Evolutionary conservation across 2,113 vertebrate species (phyloP), one percentile per base, ranked within the genome.

Genomic region (Thryonomys swinderianus): DNA sequence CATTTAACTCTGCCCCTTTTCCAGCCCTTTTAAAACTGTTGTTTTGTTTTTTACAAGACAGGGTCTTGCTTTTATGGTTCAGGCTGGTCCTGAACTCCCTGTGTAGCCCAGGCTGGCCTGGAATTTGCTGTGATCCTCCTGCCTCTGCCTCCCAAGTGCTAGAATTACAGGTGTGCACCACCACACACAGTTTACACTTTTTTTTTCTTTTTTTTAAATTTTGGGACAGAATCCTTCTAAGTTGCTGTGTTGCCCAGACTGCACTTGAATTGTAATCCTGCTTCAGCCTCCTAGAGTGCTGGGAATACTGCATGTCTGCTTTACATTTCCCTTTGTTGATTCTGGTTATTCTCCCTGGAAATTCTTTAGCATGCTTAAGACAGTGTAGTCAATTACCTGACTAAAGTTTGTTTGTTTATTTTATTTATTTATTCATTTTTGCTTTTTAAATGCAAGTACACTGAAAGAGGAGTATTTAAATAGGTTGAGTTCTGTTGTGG

Each of bases 391-490:
- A 73, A 48, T 93, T 37, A 51, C 9, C 59, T 71, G 20, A 55
- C 55, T 90, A 48, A 74, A 55, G 27, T 14, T 84, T 30, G 82
- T 95, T 78, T 53, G 30, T 81, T 82, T 66, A n/a, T n/a, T n/a
- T n/a, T n/a, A n/a, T n/a, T n/a, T n/a, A n/a, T n/a, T n/a, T n/a
- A n/a, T n/a, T n/a, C n/a, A n/a, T 34, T 85, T 95, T 78, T 53
- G 16, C 74, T 82, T 66, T 83, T 48, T 85, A 88, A 85, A 17
- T 78, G 11, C 25, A 85, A 57, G 25, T 73, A 40, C 18, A 13
- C 84, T 57, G 37, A 91, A 51, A 94, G 48, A 80, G 37, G 18
- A 91, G 0, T 85, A 90, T 96, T 93, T 91, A 92, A 67, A 59
- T 64, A 88, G 73, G 40, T 90, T 30, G 0, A 89, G 6, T 84